Base-by-base conservation (phyloP, 35 echinoderm and acorn worm species). In the Lytechinus pictus region DNA sequence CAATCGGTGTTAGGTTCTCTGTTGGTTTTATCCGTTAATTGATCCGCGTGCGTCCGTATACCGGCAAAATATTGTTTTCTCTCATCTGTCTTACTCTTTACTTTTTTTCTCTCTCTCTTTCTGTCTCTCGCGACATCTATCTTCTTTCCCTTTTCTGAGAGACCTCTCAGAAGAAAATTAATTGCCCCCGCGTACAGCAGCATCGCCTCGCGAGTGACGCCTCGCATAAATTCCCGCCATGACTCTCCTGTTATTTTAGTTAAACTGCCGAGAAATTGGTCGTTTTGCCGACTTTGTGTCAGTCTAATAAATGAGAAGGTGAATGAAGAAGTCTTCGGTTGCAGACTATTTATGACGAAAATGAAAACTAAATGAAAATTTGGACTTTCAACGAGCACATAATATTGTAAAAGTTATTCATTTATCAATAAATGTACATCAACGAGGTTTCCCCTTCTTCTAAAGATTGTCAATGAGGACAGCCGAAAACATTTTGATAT, bases 181-280 rank as follows among this genome's bases (percentile, higher is more conserved):
- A 90, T 90, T 52, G 88, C 88, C 28, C 28, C 11, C 28, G 88
- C 88, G 88, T 44, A 54, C 13, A 90, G 88, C 88, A 52, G 52
- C 16, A 90, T 90, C 52, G 88, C 88, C 88, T 90, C 88, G 28
- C 66, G 66, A 79, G 66, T 90, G 88, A 90, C 88, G 88, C 88
- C 52, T 90, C 28, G 16, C 19, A 79, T 79, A 24, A 1, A 44
- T 44, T 44, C 66, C 66, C 66, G 66, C 8, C 66, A 24, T 79
- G 66, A 79, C 66, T 90, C 52, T 90, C 53, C 19, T 93, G 92
- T 93, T 93, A 93, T 93, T 93, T 93, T 93, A 93, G 92, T 93
- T 93, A 93, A 93, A 93, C 92, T 93, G 92, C 92, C 92, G 55
- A 93, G 88, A 55, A 55, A 93, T 93, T 57, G 92, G 92, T 57